Evolutionary conservation across 2,113 vertebrate genomes (phyloP).

Genomic region (Ammodytes dubius): DNA sequence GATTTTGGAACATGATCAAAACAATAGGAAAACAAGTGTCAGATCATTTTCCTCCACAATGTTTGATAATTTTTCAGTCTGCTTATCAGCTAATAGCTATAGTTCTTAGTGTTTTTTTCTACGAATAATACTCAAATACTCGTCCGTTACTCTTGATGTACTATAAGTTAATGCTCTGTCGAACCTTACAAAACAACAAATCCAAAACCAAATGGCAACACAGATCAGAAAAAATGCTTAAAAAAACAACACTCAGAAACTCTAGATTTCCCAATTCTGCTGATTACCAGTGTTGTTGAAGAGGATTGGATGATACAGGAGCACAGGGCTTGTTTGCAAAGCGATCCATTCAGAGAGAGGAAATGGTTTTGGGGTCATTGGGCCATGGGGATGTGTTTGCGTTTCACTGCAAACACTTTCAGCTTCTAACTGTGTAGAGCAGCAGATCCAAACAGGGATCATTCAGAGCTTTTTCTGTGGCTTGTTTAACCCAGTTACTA

Average conservation of each 20-base stretch:
- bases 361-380: constrained; percentile 69
- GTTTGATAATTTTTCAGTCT: neutral
- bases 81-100: neutral
- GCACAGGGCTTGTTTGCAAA: constrained; percentile 38
- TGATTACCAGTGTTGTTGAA: constrained; percentile 27
- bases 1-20: too few species aligned
- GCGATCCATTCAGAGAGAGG: constrained; percentile 58
- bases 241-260: constrained; percentile 3
- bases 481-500: constrained; percentile 49
- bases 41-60: neutral
- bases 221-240: neutral
- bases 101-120: neutral
- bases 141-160: neutral
- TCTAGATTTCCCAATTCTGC: neutral
- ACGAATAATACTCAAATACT: neutral
- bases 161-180: neutral
- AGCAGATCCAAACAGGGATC: constrained; percentile 45
- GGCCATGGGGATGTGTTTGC: constrained; percentile 61
- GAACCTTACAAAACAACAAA: neutral
- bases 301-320: constrained; percentile 26
- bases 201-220: constrained; percentile 6
- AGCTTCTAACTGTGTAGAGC: constrained; percentile 34
- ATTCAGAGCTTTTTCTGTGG: constrained; percentile 43
- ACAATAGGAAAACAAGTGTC: neutral
- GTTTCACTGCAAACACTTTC: constrained; percentile 48